Percentiles rank a stretch among this genome's conserved stretches.
These are phyloP conservation scores for Metaphire vulgaris DNA, from an alignment of 1,140 invertebrate genomes.

Conservation along the genomic window DNA sequence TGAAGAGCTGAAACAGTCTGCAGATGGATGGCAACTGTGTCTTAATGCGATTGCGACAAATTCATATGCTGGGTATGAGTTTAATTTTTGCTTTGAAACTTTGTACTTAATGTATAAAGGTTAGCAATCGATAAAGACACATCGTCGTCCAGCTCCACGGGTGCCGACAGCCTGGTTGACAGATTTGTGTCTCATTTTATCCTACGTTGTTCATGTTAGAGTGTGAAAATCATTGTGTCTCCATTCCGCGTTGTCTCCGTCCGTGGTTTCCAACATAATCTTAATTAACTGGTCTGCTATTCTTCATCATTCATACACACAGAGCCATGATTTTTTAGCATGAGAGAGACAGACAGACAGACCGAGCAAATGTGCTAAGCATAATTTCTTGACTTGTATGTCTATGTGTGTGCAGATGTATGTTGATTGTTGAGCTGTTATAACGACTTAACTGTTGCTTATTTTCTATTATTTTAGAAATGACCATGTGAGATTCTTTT, in stretches of 20 bases:
- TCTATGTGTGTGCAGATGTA: not conserved
- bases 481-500: conserved; percentile 55
- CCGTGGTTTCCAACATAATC: too few species aligned
- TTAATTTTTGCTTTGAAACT: conserved; percentile 6
- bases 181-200: too few species aligned
- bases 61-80: conserved; percentile 41
- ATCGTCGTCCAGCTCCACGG: not conserved
- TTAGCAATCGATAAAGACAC: too few species aligned
- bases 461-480: conserved; percentile 48
- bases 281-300: too few species aligned
- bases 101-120: not conserved
- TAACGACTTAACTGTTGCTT: conserved; percentile 16
- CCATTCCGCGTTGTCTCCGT: not conserved
- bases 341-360: not conserved
- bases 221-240: not conserved
- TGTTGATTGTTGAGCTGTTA: not conserved
- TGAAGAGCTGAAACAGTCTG: conserved; percentile 54
- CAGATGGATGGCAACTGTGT: conserved; percentile 56
- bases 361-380: not conserved
- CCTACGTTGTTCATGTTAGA: not conserved
- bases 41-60: conserved; percentile 44
- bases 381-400: not conserved
- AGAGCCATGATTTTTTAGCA: not conserved
- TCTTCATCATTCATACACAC: too few species aligned
- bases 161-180: not conserved